Evolutionary conservation across 1,140 invertebrate species (phyloP).

Genomic region (Oscheius sp.): DNA sequence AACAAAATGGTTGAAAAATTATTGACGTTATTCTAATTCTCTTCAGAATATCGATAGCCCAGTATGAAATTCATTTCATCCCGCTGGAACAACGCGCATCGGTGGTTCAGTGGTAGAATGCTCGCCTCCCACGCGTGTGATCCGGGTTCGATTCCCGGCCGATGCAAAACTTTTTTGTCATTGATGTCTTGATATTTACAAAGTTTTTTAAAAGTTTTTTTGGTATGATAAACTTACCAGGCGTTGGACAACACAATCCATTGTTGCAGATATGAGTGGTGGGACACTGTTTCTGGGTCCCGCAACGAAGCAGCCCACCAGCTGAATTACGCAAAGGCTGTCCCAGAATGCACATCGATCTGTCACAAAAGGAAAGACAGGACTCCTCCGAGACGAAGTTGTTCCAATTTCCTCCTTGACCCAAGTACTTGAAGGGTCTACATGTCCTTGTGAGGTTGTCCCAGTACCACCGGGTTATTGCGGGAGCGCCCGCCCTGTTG

Average conservation of each 20-base stretch:
- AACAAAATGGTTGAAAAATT: too few species aligned
- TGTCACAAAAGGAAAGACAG: constrained; percentile 44
- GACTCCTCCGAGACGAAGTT: constrained; percentile 46
- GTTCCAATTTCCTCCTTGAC: constrained; percentile 53
- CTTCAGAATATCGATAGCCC: too few species aligned
- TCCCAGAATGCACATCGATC: constrained; percentile 40
- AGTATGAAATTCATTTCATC: too few species aligned
- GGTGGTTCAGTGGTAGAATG: too few species aligned
- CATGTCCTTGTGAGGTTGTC: constrained; percentile 36
- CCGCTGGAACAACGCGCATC: too few species aligned
- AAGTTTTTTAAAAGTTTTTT: constrained; percentile 1
- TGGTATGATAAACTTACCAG: constrained; percentile 9
- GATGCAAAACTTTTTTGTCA: too few species aligned
- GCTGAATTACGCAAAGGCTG: constrained; percentile 39
- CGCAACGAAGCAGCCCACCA: constrained; percentile 39
- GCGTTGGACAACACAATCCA: constrained; percentile 40
- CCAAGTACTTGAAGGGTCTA: constrained; percentile 41
- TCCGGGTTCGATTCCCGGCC: too few species aligned
- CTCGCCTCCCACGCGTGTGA: too few species aligned
- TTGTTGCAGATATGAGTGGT: constrained; percentile 39
- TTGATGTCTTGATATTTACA: too few species aligned
- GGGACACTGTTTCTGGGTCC: constrained; percentile 40
- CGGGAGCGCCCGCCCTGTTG: constrained; percentile 26
- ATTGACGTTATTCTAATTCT: too few species aligned
- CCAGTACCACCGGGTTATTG: constrained; percentile 42